Evolutionary conservation across 2,113 vertebrate genomes (phyloP).

Genomic region (Chaetodon trifascialis): DNA sequence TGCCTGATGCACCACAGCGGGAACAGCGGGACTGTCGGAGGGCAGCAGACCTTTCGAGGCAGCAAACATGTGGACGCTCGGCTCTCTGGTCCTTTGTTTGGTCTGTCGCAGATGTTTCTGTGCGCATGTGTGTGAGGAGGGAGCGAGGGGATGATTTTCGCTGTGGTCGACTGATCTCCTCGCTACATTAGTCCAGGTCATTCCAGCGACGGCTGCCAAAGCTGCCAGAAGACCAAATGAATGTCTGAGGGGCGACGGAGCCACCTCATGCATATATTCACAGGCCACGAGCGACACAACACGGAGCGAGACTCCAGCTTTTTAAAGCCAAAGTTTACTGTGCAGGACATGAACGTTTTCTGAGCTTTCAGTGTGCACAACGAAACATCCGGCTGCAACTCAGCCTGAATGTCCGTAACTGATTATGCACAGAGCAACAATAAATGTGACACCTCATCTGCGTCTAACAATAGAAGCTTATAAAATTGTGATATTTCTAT

Average conservation of each 20-base stretch:
- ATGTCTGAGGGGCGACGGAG: conserved; percentile 37
- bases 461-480: too few species aligned
- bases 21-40: not conserved
- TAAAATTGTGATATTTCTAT: too few species aligned
- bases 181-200: conserved; percentile 60
- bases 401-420: too few species aligned
- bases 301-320: not conserved
- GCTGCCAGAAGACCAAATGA: conserved; percentile 46
- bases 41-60: not conserved
- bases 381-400: not conserved
- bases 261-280: conserved; percentile 26
- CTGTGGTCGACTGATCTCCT: conserved; percentile 55
- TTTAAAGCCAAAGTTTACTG: not conserved
- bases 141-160: conserved; percentile 33
- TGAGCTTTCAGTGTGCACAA: not conserved
- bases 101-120: conserved; percentile 43
- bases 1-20: not conserved
- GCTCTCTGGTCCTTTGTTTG: conserved; percentile 43
- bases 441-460: too few species aligned
- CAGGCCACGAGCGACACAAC: conserved; percentile 21
- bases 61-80: not conserved
- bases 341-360: too few species aligned
- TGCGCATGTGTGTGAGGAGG: conserved; percentile 16
- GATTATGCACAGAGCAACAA: too few species aligned
- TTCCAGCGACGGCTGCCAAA: conserved; percentile 52